phyloP scores from a whole-genome alignment of 2,113 vertebrate species.

The Aptenodytes patagonicus region DNA sequence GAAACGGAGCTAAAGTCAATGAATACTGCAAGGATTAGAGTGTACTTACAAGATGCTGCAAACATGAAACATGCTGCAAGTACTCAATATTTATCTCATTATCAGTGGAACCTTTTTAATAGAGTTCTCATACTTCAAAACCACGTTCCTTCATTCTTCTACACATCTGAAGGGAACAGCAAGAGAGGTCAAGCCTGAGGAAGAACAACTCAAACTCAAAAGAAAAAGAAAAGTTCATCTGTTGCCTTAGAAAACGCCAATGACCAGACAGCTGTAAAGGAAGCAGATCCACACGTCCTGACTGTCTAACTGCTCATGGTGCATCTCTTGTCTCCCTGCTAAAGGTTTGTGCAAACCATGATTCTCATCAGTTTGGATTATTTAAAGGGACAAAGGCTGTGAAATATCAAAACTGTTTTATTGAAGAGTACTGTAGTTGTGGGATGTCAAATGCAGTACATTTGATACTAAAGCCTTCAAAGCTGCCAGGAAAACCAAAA shows the following conservation, averaged over 20 bases:
- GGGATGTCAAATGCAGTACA: not conserved
- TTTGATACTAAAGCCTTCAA: not conserved
- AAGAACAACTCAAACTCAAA: not conserved
- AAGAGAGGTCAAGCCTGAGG: not conserved
- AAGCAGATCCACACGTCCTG: not conserved
- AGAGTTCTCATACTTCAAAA: not conserved
- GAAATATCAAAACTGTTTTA: not conserved
- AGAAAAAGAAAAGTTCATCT: not conserved
- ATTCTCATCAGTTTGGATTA: not conserved
- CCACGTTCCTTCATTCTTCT: not conserved
- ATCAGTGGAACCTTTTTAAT: not conserved
- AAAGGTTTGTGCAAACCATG: not conserved
- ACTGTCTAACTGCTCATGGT: not conserved
- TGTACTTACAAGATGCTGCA: not conserved
- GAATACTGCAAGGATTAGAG: not conserved
- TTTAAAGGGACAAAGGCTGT: not conserved
- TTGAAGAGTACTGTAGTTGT: not conserved
- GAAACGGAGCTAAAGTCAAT: not conserved
- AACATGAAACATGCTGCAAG: not conserved
- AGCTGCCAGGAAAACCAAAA: not conserved
- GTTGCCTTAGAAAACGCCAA: fast-evolving
- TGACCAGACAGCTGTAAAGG: not conserved
- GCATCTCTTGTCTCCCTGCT: not conserved
- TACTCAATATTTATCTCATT: not conserved
- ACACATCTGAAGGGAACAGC: not conserved